Evolutionary conservation across 2,888 invertebrate genomes (phyloP), one percentile per base, ranked within the genome.

Genomic region (Poecilus cupreus): DNA sequence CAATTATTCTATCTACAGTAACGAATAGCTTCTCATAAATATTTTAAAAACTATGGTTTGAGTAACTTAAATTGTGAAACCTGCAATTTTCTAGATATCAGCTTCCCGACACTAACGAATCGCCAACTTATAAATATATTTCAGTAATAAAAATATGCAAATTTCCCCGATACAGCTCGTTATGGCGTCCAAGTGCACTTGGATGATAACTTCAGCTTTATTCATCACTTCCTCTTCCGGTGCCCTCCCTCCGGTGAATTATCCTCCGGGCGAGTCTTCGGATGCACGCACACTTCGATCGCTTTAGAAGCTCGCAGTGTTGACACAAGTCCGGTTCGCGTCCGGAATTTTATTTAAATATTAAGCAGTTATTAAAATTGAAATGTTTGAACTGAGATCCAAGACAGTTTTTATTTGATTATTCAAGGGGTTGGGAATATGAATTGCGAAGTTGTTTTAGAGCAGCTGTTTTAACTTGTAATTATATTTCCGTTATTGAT

Each of bases 331-430:
- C 51, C 72, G 46, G 68, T 18, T 13, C 68, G 39, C 39, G 68
- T 18, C 11, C 51, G 32, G 74, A 75, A 75, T 75, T 75, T 26
- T 75, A 75, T 75, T 75, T 75, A 51, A 75, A 75, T 75, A 75
- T 75, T 75, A 75, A 75, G 51, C 74, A 75, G 74, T 49, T 75
- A 49, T 46, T 75, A 51, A 26, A 75, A 75, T 75, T 75, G 51
- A 75, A 75, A 75, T 51, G 51, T 75, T 49, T 75, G 49, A 75
- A 72, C 49, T n/a, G 13, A 16, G 68, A 68, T 68, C 0, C 68
- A 13, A 68, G 39, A 68, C 68, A 68, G 39, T 68, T 68, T 68
- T 68, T 68, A 68, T 64, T 64, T 64, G 64, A 64, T 64, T 64
- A 64, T 64, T 64, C 64, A 64, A 64, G 3, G 37, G 64, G 64